Evolutionary conservation across 1,140 invertebrate species (phyloP), one percentile per base, ranked within the genome.

Genomic region (Medauroidea extradentata): DNA sequence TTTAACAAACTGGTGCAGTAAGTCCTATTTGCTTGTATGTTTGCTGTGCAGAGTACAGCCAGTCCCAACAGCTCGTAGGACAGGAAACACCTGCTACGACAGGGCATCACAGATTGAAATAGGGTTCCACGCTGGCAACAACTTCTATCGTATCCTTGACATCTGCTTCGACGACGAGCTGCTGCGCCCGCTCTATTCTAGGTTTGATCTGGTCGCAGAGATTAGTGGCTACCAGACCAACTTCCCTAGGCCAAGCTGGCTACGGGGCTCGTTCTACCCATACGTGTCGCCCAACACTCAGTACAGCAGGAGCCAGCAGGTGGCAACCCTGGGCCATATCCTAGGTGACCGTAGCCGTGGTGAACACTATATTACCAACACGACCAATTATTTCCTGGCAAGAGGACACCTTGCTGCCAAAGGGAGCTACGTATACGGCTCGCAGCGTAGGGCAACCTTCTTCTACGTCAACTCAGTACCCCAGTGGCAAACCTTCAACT

Each of bases 331-430:
- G 2, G 61, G 63, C 13, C 53, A 19, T 3, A 61, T 73, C 3
- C 25, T 79, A 1, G 69, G 67, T n/a, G n/a, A n/a, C n/a, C n/a
- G n/a, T n/a, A n/a, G n/a, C n/a, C n/a, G n/a, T n/a, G n/a, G n/a
- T n/a, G n/a, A n/a, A n/a, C n/a, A n/a, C 3, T 44, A 44, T 9
- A 44, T 44, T 44, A 16, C 16, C 16, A 9, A 44, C 39, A n/a
- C n/a, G 13, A 21, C 14, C 51, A 29, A 53, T 19, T 29, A 48
- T 7, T 83, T 67, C 65, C 63, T 88, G 50, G 76, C 85, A 0
- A 76, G 83, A 39, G 86, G 86, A 23, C 86, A 89, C 63, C 71
- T 88, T n/a, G 75, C 81, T 0, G 85, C 86, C 23, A 85, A 86
- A 67, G 80, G 77, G 38, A 85, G 88, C 66, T 83, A 81, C 49